Evolutionary conservation across 1,140 invertebrate genomes (phyloP).

Genomic region (Cotesia chilonis): DNA sequence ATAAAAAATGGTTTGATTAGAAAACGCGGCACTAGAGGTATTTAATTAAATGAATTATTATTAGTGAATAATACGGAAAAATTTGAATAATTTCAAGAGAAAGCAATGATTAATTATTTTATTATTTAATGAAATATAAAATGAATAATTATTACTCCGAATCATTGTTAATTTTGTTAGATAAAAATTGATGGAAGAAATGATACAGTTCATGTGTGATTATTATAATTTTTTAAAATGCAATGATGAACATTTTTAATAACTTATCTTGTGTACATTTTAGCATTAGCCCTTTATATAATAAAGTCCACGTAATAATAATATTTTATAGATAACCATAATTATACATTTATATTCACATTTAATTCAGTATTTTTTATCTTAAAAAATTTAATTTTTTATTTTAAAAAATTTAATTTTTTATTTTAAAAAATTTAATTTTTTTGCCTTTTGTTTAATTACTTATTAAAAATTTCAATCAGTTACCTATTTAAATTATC

Average conservation of each 20-base stretch:
- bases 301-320: conserved; percentile 60
- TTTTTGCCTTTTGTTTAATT: too few species aligned
- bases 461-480: too few species aligned
- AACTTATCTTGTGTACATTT: conserved; percentile 64
- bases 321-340: conserved; percentile 23
- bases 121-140: conserved; percentile 4
- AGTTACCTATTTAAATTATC: too few species aligned
- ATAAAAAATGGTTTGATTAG: conserved; percentile 12
- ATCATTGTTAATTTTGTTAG: too few species aligned
- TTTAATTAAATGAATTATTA: conserved; percentile 21
- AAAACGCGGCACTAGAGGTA: conserved; percentile 33
- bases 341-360: background rate
- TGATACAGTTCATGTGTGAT: conserved; percentile 60
- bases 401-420: too few species aligned
- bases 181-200: conserved; percentile 28
- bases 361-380: too few species aligned
- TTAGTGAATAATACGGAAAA: conserved; percentile 5
- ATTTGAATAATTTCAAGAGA: conserved; percentile 14
- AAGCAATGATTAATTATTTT: conserved; percentile 11
- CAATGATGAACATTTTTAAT: conserved; percentile 64
- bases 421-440: too few species aligned
- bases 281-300: conserved; percentile 64
- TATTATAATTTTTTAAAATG: conserved; percentile 51
- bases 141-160: too few species aligned
- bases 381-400: too few species aligned